These are phyloP conservation scores for Pachyuromys duprasi DNA, from an alignment of 2,797 vertebrate genomes.

Conservation along the genomic window DNA sequence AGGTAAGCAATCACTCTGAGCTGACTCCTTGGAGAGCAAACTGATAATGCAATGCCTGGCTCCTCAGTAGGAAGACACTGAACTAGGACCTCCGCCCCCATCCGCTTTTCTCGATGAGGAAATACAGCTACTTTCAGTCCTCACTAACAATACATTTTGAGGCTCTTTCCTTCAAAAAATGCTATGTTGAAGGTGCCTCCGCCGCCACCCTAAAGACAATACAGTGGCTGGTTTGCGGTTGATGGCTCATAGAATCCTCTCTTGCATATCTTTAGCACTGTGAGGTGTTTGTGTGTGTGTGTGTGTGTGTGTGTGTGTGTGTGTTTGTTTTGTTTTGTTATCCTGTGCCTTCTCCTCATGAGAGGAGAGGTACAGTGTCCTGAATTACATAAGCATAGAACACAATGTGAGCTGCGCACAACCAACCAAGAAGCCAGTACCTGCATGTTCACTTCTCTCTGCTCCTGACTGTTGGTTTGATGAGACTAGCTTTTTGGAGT, in stretches of 20 bases:
- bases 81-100: neutral
- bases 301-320: too few species aligned
- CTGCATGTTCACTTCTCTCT: neutral
- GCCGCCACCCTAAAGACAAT: neutral
- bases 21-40: neutral
- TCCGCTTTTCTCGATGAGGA: neutral
- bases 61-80: fast-evolving
- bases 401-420: neutral
- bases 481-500: neutral
- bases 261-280: neutral
- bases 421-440: neutral
- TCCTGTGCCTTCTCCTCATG: neutral
- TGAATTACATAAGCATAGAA: neutral
- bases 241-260: conserved; percentile 26
- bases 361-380: neutral
- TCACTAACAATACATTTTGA: neutral
- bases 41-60: fast-evolving
- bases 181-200: fast-evolving
- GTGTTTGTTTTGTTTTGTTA: too few species aligned
- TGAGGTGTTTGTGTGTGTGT: too few species aligned
- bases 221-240: neutral
- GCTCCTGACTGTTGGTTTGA: neutral
- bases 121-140: neutral
- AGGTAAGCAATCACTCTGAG: neutral
- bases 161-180: neutral